Evolutionary conservation across 2,797 vertebrate species (phyloP).

Genomic region (Harpagifer antarcticus): DNA sequence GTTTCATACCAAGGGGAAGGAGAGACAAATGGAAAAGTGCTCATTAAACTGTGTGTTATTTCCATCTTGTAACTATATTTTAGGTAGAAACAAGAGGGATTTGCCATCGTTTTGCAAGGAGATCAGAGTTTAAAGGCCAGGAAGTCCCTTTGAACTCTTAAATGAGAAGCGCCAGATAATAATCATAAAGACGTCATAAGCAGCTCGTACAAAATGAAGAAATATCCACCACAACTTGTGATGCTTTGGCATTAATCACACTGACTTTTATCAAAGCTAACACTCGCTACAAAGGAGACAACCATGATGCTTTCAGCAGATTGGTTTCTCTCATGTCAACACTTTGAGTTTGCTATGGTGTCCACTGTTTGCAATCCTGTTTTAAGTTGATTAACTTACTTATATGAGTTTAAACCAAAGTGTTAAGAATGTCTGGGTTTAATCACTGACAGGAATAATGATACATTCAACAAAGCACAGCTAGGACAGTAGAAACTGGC

Average conservation of each 20-base stretch:
- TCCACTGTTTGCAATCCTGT: constrained; percentile 72
- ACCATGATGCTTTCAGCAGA: neutral
- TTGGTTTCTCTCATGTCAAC: constrained; percentile 1
- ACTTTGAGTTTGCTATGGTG: constrained; percentile 18
- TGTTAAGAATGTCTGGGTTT: constrained; percentile 52
- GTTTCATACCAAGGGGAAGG: constrained; percentile 84
- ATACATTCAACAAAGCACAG: constrained; percentile 77
- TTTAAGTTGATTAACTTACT: constrained; percentile 14
- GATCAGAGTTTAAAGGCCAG: constrained; percentile 37
- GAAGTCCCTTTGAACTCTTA: constrained; percentile 43
- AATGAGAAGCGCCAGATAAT: constrained; percentile 40
- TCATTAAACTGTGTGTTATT: constrained; percentile 71
- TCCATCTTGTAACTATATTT: constrained; percentile 37
- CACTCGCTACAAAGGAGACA: constrained; percentile 3
- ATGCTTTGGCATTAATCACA: constrained; percentile 66
- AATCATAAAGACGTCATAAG: constrained; percentile 21
- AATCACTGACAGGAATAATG: constrained; percentile 56
- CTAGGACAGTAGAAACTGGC: constrained; percentile 62
- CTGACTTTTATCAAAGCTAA: constrained; percentile 35
- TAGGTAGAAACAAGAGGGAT: constrained; percentile 45
- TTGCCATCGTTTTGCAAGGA: constrained; percentile 58
- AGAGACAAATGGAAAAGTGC: constrained; percentile 84
- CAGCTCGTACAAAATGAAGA: constrained; percentile 24
- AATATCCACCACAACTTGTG: constrained; percentile 37
- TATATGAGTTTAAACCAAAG: constrained; percentile 37